Evolutionary conservation across 2,113 vertebrate genomes (phyloP).

Genomic region (Archilochus colubris): DNA sequence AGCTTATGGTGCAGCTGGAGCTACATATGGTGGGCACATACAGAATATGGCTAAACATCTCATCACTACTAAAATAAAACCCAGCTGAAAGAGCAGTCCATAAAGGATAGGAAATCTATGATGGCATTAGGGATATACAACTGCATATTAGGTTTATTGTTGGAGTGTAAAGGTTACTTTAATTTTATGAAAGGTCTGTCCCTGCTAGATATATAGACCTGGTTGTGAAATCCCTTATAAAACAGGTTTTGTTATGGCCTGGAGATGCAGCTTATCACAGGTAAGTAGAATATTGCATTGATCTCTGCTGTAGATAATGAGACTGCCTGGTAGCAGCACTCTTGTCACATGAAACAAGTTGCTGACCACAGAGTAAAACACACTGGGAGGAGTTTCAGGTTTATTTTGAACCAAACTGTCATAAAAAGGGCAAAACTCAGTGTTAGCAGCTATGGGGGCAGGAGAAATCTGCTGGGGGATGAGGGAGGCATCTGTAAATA

Average conservation of each 20-base stretch:
- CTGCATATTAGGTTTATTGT: not conserved
- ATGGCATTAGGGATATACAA: not conserved
- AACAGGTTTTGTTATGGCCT: not conserved
- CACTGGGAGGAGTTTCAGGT: not conserved
- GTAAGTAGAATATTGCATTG: conserved; percentile 6
- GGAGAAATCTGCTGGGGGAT: not conserved
- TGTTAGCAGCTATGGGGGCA: not conserved
- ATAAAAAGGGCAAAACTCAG: not conserved
- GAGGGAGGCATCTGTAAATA: not conserved
- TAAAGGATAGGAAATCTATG: not conserved
- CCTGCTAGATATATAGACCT: not conserved
- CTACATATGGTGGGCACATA: not conserved
- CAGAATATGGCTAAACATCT: not conserved
- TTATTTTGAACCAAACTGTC: not conserved
- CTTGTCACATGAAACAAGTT: not conserved
- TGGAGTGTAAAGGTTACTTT: not conserved
- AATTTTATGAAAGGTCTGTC: conserved; percentile 9
- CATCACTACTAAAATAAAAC: not conserved
- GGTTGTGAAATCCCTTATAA: not conserved
- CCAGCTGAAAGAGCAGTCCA: not conserved
- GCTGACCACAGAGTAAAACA: not conserved
- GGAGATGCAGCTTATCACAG: conserved; percentile 10
- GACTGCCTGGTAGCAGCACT: conserved; percentile 18
- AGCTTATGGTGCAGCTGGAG: not conserved
- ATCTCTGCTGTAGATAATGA: conserved; percentile 21